These are phyloP conservation scores for Xylophagus ater DNA, from an alignment of 2,888 invertebrate species.

Conservation along the genomic window DNA sequence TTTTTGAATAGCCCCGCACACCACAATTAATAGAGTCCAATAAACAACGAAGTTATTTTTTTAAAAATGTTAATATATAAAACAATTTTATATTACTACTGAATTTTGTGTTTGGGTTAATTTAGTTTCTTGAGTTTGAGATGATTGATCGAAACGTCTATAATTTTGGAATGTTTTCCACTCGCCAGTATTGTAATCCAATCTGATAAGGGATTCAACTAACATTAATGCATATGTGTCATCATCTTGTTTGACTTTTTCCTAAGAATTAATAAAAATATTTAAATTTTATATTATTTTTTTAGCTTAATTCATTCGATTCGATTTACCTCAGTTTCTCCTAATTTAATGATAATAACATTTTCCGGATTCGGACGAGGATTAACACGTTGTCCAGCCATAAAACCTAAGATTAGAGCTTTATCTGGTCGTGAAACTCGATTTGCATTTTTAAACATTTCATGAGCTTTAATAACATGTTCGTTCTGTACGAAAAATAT, in stretches of 20 bases:
- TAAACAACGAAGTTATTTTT: not conserved
- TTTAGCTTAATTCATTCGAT: not conserved
- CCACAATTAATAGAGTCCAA: not conserved
- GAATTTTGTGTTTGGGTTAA: slow-evolving; percentile 25
- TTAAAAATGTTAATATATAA: slow-evolving; percentile 5
- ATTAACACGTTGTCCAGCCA: slow-evolving; percentile 97
- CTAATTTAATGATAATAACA: slow-evolving; percentile 90
- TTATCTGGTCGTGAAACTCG: slow-evolving; percentile 94
- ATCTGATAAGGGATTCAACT: slow-evolving; percentile 88
- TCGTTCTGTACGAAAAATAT: slow-evolving; percentile 57
- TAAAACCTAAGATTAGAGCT: slow-evolving; percentile 92
- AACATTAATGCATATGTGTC: slow-evolving; percentile 52
- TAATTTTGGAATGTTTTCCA: slow-evolving; percentile 93
- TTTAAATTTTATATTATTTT: too few species aligned
- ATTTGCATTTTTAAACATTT: slow-evolving; percentile 94
- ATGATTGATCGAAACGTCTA: slow-evolving; percentile 52
- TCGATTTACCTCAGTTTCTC: slow-evolving; percentile 58
- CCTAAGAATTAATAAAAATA: slow-evolving; percentile 35
- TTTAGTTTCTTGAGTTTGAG: slow-evolving; percentile 21
- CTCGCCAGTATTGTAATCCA: slow-evolving; percentile 96
- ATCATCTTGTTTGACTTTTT: slow-evolving; percentile 76
- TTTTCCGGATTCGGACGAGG: slow-evolving; percentile 96
- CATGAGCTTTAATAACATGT: slow-evolving; percentile 93
- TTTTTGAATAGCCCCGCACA: too few species aligned
- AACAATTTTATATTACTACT: slow-evolving; percentile 27